phyloP scores from a whole-genome alignment of 2,888 invertebrate genomes.

The Sphaeridia pumilis region DNA sequence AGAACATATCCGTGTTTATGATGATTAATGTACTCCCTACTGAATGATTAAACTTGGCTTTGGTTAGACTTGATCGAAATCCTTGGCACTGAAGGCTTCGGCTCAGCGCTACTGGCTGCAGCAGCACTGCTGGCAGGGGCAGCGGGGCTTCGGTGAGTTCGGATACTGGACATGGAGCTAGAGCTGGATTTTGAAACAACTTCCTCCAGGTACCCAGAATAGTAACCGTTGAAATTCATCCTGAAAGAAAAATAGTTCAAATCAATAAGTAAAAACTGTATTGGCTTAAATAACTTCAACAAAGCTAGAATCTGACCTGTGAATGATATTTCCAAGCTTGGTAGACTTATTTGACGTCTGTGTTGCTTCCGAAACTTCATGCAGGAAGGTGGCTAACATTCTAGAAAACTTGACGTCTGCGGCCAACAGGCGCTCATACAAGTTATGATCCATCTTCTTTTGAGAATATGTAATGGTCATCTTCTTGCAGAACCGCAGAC shows the following conservation, averaged over 20 bases:
- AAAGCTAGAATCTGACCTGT: slow-evolving; percentile 16
- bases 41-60: too few relatives aligned
- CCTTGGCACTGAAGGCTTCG: too few relatives aligned
- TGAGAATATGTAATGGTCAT: slow-evolving; percentile 6
- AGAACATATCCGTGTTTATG: too few relatives aligned
- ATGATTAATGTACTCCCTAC: too few relatives aligned
- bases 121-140: too few relatives aligned
- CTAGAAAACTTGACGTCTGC: slow-evolving; percentile 22
- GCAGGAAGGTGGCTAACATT: slow-evolving; percentile 26
- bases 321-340: slow-evolving; percentile 34
- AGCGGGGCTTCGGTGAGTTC: too few relatives aligned
- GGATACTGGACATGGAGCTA: too few relatives aligned
- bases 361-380: slow-evolving; percentile 28
- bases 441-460: background rate
- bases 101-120: too few relatives aligned
- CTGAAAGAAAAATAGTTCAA: slow-evolving; percentile 9
- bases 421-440: slow-evolving; percentile 8
- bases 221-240: slow-evolving; percentile 35
- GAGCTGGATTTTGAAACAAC: too few relatives aligned
- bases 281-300: background rate
- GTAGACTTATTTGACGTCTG: slow-evolving; percentile 31
- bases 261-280: slow-evolving; percentile 2
- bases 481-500: slow-evolving; percentile 81
- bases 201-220: slow-evolving; percentile 26
- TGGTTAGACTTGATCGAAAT: too few relatives aligned